Evolutionary conservation across 64 coral and sea anemone genomes (phyloP).

Genomic region (Actinia equina): DNA sequence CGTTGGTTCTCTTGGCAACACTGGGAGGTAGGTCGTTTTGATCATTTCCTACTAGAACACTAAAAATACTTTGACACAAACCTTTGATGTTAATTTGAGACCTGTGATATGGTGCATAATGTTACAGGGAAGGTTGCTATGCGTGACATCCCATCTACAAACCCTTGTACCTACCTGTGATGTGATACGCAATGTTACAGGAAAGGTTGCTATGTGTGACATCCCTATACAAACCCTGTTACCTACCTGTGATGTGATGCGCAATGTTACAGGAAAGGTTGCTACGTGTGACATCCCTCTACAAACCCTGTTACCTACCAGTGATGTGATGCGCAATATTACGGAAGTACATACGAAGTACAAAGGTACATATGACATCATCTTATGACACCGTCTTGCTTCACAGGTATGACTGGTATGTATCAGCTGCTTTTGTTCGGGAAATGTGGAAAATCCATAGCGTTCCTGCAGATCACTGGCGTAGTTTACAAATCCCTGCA

Average conservation of each 20-base stretch:
- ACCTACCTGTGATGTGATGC: too few species aligned
- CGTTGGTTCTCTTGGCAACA: slow-evolving; percentile 54
- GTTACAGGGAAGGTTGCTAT: neutral
- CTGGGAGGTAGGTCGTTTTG: slow-evolving; percentile 54
- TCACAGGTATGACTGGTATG: slow-evolving; percentile 32
- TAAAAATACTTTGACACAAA: too few species aligned
- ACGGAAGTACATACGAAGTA: neutral
- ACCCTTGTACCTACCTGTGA: neutral
- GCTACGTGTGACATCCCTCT: too few species aligned
- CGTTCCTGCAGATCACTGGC: slow-evolving; percentile 42
- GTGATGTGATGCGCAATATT: neutral
- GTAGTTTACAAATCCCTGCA: slow-evolving; percentile 3
- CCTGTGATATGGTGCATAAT: neutral
- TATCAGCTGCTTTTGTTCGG: slow-evolving; percentile 15
- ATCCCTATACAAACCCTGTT: too few species aligned
- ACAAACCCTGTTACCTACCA: neutral
- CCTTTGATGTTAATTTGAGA: too few species aligned
- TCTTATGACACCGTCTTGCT: too few species aligned
- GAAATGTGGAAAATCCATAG: slow-evolving; percentile 17
- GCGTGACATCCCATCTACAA: neutral
- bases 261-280: too few species aligned
- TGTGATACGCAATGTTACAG: neutral
- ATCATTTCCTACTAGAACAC: too few species aligned
- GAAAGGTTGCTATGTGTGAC: too few species aligned
- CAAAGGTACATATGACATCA: too few species aligned